These are phyloP conservation scores for Drosophila pectinifera DNA, from an alignment of 1,140 invertebrate species.

Conservation along the genomic window DNA sequence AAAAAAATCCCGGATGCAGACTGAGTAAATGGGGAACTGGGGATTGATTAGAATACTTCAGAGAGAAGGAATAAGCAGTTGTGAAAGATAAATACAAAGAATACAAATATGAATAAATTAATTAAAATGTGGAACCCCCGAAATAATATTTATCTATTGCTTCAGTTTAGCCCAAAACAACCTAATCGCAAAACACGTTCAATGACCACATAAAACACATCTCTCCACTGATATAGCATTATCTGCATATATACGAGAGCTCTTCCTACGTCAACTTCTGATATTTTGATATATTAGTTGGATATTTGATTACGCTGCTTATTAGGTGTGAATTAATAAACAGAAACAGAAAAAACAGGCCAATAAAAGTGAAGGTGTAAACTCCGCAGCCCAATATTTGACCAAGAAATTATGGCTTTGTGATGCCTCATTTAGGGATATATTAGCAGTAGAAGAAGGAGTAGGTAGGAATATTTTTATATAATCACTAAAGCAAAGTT, in stretches of 20 bases:
- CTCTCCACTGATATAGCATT: conserved; percentile 26
- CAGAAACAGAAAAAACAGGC: conserved; percentile 35
- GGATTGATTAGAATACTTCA: background rate
- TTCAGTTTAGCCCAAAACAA: conserved; percentile 8
- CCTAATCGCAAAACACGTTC: conserved; percentile 23
- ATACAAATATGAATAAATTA: too few relatives aligned
- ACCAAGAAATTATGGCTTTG: background rate
- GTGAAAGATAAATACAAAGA: conserved; percentile 20
- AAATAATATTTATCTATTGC: conserved; percentile 12
- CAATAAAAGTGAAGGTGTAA: conserved; percentile 32
- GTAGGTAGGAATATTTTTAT: background rate
- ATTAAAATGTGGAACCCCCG: background rate
- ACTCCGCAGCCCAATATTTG: conserved; percentile 10
- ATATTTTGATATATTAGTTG: conserved; percentile 30
- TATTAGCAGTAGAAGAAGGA: background rate
- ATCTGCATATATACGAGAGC: conserved; percentile 3
- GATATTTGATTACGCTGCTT: conserved; percentile 44
- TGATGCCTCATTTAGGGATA: conserved; percentile 15
- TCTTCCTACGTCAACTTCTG: conserved; percentile 5
- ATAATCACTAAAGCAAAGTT: background rate
- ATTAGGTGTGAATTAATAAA: conserved; percentile 57
- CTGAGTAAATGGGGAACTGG: too few relatives aligned
- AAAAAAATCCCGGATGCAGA: background rate
- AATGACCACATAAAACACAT: conserved; percentile 56
- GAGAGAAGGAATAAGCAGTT: conserved; percentile 21